Evolutionary conservation across 2,797 vertebrate species (phyloP), one percentile per base, ranked within the genome.

Genomic region (Gadopsis bispinosus): DNA sequence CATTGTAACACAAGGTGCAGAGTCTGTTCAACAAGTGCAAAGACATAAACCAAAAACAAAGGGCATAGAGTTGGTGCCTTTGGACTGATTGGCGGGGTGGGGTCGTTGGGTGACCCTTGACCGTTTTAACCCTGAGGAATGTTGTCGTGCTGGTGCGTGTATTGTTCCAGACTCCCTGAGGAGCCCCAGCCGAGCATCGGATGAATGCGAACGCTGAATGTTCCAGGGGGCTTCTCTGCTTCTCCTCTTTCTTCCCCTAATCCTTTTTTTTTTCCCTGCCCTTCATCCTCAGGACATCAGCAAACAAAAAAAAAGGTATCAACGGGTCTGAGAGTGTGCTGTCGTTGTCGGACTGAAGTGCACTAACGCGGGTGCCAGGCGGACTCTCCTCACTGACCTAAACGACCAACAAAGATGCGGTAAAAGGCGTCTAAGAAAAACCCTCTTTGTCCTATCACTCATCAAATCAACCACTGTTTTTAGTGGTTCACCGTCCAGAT

Each of bases 121-220:
- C 91, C 91, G 87, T 89, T 92, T 90, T 92, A 93, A 93, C 92
- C 92, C 87, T 55, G 2, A 90, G 88, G 93, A 95, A 95, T 94
- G 92, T 87, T 85, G 91, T 91, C 75, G 73, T 93, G 91, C 93
- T 87, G 89, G 92, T 93, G 92, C 83, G 72, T 83, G 87, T 88
- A 93, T 95, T 93, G 93, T 94, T 94, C 85, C 86, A 82, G 84
- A 75, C 81, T 88, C 83, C 87, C 77, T 1, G 75, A 89, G 87
- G 90, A 91, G 89, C 80, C 78, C 72, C 67, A 67, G 75, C 80
- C 55, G 66, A 85, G 86, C 89, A 85, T 91, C 89, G 69, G 83
- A 88, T 90, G 89, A 90, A 91, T 92, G 89, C 85, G 87, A 85
- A 77, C 74, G 31, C 67, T 83, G 73, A 88, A 83, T 77, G 86